Evolutionary conservation across 1,140 invertebrate genomes (phyloP).

Genomic region (Drosophila lowei): DNA sequence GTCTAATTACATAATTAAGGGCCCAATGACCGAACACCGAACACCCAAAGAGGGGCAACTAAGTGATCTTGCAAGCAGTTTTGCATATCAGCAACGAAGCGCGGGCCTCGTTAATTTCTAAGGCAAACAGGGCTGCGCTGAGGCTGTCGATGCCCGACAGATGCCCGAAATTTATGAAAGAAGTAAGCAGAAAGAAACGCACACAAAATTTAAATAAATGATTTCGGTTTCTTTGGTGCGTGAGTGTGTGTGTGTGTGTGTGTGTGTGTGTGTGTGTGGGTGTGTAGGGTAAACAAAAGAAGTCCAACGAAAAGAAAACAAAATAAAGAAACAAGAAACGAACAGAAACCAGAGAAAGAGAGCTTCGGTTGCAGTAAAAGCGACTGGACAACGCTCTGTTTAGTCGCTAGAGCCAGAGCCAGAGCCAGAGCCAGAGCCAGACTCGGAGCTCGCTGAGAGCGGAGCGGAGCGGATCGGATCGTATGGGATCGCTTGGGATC

Average conservation of each 20-base stretch:
- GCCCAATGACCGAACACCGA: slow-evolving; percentile 31
- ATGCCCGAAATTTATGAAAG: slow-evolving; percentile 66
- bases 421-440: slow-evolving; percentile 3
- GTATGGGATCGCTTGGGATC: slow-evolving; percentile 10
- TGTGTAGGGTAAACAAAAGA: slow-evolving; percentile 54
- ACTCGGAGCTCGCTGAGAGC: slow-evolving; percentile 20
- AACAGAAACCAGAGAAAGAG: slow-evolving; percentile 43
- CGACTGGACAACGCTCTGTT: slow-evolving; percentile 30
- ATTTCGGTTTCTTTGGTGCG: slow-evolving; percentile 73
- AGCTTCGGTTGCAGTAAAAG: slow-evolving; percentile 57
- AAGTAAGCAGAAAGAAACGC: slow-evolving; percentile 55
- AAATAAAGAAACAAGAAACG: slow-evolving; percentile 22
- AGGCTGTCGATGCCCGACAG: not conserved
- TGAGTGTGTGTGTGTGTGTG: slow-evolving; percentile 14
- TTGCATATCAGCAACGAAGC: slow-evolving; percentile 48
- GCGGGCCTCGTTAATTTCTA: slow-evolving; percentile 48
- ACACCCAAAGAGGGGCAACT: slow-evolving; percentile 15
- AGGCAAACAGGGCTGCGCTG: slow-evolving; percentile 39
- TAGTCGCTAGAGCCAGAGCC: not conserved
- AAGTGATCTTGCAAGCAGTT: slow-evolving; percentile 46
- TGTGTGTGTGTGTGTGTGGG: slow-evolving; percentile 4
- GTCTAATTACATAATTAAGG: slow-evolving; percentile 65
- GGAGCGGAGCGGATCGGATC: slow-evolving; percentile 12
- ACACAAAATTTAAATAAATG: slow-evolving; percentile 72
- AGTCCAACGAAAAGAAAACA: slow-evolving; percentile 31